These are phyloP conservation scores for Saxidomus purpurata DNA, from an alignment of 1,140 invertebrate species.

Conservation along the genomic window DNA sequence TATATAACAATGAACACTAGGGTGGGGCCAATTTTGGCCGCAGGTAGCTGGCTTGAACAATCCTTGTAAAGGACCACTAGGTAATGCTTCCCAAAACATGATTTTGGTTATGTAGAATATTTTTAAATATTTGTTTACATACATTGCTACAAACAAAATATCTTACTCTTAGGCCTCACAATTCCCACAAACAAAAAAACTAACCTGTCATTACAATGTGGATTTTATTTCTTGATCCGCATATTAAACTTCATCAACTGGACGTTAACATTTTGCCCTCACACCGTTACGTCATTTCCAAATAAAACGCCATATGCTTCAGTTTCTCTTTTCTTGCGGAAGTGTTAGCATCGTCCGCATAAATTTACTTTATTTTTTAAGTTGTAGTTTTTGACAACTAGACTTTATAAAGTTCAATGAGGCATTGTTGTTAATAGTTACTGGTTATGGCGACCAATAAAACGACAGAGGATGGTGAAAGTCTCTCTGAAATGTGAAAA, in stretches of 20 bases:
- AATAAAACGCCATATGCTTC: background rate
- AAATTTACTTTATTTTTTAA: background rate
- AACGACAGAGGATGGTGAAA: background rate
- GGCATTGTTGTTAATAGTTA: background rate
- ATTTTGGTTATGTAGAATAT: too few species aligned
- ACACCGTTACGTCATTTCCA: constrained; percentile 1
- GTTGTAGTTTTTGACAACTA: background rate
- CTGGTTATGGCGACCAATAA: background rate
- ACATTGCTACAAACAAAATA: too few species aligned
- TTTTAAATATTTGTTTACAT: too few species aligned
- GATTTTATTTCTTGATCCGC: background rate
- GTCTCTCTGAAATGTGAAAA: background rate
- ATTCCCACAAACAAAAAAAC: background rate
- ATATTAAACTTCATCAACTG: background rate
- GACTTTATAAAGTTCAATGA: background rate
- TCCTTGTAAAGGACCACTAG: too few species aligned
- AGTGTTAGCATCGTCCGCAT: constrained; percentile 10
- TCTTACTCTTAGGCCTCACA: too few species aligned
- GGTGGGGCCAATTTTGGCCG: too few species aligned
- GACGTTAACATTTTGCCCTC: background rate
- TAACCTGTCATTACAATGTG: background rate
- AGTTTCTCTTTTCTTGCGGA: constrained; percentile 24
- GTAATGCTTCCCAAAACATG: too few species aligned
- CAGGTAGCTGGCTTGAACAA: too few species aligned
- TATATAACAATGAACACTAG: too few species aligned